Evolutionary conservation across 2,888 invertebrate genomes (phyloP), one percentile per base, ranked within the genome.

Genomic region (Cecidostiba fungosa): DNA sequence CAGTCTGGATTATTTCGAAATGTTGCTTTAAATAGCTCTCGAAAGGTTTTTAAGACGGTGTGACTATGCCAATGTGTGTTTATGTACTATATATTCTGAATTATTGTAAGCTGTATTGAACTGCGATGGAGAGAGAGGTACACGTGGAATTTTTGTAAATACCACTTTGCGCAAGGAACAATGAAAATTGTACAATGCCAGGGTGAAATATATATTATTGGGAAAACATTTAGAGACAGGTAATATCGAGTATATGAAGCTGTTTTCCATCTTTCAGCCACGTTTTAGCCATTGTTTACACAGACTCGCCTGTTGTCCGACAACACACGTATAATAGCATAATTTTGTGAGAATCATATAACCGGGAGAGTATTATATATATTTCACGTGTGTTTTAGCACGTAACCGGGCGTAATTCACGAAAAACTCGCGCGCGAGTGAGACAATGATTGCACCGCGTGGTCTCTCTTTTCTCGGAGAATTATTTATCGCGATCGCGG

Each of bases 401-500:
- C 29, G 43, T 29, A 26, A 32, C 14, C 23, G 14, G 8, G 66
- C 26, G 73, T 74, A 47, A 62, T 82, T 78, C 62, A 69, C 69
- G 39, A 78, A 85, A 77, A 85, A 77, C 74, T 14, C 36, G 43
- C 84, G n/a, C 32, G 5, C 39, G n/a, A n/a, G 23, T 32, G 23
- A 72, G 66, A 77, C 54, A 82, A 77, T 77, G 54, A 70, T 83
- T 43, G 47, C 70, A 29, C 39, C 66, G 43, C 50, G 19, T 16
- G 16, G 50, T 50, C 50, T 50, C 50, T 50, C 50, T 50, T 19
- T 50, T 50, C 5, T 62, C 4, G 4, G 23, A n/a, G n/a, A 73
- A 47, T 43, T 73, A 43, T 77, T 77, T 82, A 85, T 78, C 32
- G 78, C 14, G 26, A 66, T 85, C 77, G 32, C 69, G 39, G 66